Conservation (phyloP, 1,140 invertebrate genomes). For the Triops longicaudatus region DNA sequence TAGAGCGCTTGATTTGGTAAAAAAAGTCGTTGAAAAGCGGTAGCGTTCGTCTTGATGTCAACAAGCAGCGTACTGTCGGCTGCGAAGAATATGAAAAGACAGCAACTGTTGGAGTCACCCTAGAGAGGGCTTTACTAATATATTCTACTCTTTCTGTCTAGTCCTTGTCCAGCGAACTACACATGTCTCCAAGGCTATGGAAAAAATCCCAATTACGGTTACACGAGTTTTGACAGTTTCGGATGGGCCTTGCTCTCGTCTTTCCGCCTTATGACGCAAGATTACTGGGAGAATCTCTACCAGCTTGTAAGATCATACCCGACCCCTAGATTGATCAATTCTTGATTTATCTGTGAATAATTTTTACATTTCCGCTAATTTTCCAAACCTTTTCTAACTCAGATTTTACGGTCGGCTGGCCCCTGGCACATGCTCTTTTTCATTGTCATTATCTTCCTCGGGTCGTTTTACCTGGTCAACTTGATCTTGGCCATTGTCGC, state of each 20-base stretch:
- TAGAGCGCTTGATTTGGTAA: too few relatives aligned
- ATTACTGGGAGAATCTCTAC: conserved; percentile 97
- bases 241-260: conserved; percentile 93
- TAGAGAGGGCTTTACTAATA: not conserved
- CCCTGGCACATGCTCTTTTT: conserved; percentile 97
- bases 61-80: too few relatives aligned
- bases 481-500: conserved; percentile 98
- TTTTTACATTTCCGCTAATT: not conserved
- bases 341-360: not conserved
- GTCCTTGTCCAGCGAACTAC: conserved; percentile 72
- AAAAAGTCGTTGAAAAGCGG: too few relatives aligned
- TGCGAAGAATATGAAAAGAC: not conserved
- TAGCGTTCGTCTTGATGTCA: too few relatives aligned
- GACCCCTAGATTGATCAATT: not conserved
- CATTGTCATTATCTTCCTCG: conserved; percentile 95
- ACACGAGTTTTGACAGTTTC: conserved; percentile 96
- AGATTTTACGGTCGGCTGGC: conserved; percentile 85
- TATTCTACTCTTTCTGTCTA: conserved; percentile 40
- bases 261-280: conserved; percentile 96
- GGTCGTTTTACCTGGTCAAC: conserved; percentile 97
- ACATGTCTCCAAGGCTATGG: conserved; percentile 86
- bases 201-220: conserved; percentile 92
- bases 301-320: conserved; percentile 63
- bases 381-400: not conserved
- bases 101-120: not conserved